These are phyloP conservation scores for Prunella strophiata DNA, from an alignment of 2,797 vertebrate species.

Conservation along the genomic window DNA sequence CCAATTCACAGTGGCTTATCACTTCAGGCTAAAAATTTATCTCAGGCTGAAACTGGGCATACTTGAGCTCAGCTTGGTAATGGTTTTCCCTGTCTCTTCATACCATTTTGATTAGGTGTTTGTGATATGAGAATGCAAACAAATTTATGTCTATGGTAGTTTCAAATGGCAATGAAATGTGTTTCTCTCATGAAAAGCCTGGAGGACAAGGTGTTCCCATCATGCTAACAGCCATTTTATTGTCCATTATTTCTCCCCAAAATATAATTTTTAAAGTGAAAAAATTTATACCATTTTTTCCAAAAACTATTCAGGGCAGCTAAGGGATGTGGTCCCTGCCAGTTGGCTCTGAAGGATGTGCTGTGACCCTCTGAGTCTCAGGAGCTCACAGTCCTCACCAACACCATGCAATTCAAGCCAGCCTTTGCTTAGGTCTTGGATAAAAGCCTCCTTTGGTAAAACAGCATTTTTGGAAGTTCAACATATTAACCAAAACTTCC, in stretches of 20 bases:
- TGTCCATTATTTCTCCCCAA: not conserved
- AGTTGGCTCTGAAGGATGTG: not conserved
- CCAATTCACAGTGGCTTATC: constrained; percentile 22
- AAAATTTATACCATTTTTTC: not conserved
- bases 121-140: not conserved
- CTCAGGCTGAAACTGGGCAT: constrained; percentile 10
- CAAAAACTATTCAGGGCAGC: not conserved
- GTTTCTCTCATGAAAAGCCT: not conserved
- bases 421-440: not conserved
- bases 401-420: accelerated
- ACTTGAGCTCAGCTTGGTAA: constrained; percentile 22
- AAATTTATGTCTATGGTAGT: not conserved
- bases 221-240: not conserved
- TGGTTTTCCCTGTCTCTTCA: constrained; percentile 8
- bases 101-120: constrained; percentile 33
- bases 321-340: not conserved
- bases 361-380: accelerated
- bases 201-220: not conserved
- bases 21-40: constrained; percentile 44
- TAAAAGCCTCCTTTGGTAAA: not conserved
- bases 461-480: not conserved
- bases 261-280: not conserved
- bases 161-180: not conserved
- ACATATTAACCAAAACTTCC: not conserved
- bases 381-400: not conserved